Percentiles rank a stretch among this genome's conserved stretches.
Conservation (phyloP, 2,113 vertebrate genomes). For the Zosterops japonicus region DNA sequence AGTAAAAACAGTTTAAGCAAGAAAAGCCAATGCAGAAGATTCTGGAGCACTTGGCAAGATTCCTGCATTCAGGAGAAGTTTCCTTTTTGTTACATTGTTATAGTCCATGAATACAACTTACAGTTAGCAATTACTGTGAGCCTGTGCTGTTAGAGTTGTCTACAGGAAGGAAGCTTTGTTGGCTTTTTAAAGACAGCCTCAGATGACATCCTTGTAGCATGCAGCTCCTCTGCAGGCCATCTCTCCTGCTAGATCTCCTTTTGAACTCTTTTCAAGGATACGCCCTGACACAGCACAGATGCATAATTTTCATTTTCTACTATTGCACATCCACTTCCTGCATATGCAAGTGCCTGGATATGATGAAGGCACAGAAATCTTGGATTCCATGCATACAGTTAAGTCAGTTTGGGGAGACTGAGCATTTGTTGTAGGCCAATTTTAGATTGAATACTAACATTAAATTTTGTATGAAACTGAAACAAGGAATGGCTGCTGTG, state of each 20-base stretch:
- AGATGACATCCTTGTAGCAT: not conserved
- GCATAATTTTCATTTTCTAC: not conserved
- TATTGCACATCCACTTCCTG: not conserved
- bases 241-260: not conserved
- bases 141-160: not conserved
- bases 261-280: not conserved
- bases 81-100: not conserved
- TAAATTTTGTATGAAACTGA: not conserved
- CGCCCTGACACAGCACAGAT: not conserved
- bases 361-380: not conserved
- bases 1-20: not conserved
- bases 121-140: not conserved
- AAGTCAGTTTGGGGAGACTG: rapidly evolving
- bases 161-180: not conserved
- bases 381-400: not conserved
- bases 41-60: not conserved
- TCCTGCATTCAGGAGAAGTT: not conserved
- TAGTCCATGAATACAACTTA: not conserved
- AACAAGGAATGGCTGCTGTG: not conserved
- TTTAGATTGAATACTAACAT: not conserved
- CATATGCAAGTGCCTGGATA: too few relatives aligned
- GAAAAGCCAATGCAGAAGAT: not conserved
- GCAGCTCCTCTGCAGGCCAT: not conserved
- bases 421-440: not conserved
- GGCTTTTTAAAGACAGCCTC: not conserved